phyloP scores from a whole-genome alignment of 2,797 vertebrate species.

The Lithobates sylvaticus region DNA sequence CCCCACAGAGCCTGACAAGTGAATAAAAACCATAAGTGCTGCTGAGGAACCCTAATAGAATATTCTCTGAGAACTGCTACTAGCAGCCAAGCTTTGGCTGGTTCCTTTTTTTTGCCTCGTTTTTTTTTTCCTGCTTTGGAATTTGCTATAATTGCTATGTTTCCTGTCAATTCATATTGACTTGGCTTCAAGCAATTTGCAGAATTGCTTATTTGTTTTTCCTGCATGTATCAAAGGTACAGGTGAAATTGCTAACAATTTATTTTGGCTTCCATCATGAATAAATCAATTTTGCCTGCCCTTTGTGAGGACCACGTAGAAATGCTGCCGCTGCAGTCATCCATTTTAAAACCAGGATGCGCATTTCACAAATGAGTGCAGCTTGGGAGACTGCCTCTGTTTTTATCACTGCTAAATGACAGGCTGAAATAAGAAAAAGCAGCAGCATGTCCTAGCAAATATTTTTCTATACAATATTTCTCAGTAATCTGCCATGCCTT shows the following conservation, averaged over 20 bases:
- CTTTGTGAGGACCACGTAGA: slow-evolving; percentile 19
- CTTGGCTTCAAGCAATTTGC: slow-evolving; percentile 48
- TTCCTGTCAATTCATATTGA: slow-evolving; percentile 40
- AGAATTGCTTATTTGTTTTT: slow-evolving; percentile 53
- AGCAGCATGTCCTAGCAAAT: not conserved
- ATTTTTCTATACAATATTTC: not conserved
- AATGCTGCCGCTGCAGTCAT: not conserved
- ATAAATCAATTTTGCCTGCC: slow-evolving; percentile 40
- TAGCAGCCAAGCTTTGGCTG: not conserved
- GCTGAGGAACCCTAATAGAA: not conserved
- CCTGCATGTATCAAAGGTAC: slow-evolving; percentile 46
- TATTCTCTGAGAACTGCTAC: not conserved
- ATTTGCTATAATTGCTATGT: slow-evolving; percentile 44
- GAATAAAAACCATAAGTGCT: not conserved
- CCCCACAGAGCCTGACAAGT: not conserved
- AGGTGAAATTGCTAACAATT: slow-evolving; percentile 56
- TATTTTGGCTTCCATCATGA: slow-evolving; percentile 48
- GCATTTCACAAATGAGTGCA: not conserved
- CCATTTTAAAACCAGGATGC: slow-evolving; percentile 19
- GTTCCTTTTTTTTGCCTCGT: not conserved
- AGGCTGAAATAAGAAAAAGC: slow-evolving; percentile 1
- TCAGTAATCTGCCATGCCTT: not conserved
- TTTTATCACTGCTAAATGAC: slow-evolving; percentile 9
- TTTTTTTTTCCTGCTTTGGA: slow-evolving; percentile 2
- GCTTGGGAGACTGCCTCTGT: not conserved